Evolutionary conservation across 2,113 vertebrate genomes (phyloP).

Genomic region (Ranitomeya imitator): DNA sequence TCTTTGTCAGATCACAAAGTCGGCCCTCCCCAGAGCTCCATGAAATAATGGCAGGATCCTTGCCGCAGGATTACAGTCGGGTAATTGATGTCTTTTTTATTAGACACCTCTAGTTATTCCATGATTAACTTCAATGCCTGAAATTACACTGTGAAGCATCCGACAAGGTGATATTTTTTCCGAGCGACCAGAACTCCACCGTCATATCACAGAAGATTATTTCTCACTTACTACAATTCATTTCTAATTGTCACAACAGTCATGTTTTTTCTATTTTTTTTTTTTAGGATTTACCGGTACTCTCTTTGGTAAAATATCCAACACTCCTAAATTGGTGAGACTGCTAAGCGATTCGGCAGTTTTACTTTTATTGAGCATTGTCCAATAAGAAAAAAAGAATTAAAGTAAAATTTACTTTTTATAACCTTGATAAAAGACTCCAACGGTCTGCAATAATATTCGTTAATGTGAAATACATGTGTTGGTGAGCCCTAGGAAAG

Average conservation of each 20-base stretch:
- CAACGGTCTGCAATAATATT: neutral
- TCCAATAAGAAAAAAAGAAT: neutral
- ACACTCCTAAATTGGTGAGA: neutral
- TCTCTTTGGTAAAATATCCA: neutral
- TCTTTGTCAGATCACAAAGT: conserved; percentile 9
- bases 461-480: neutral
- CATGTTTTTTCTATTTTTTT: neutral
- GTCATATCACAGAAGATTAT: neutral
- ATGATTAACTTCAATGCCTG: conserved; percentile 26
- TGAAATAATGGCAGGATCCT: conserved; percentile 4
- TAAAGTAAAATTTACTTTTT: neutral
- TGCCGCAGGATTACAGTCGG: neutral
- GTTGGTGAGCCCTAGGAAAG: neutral
- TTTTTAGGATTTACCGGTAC: neutral
- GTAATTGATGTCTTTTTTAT: conserved; percentile 48
- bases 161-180: conserved; percentile 32
- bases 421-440: neutral
- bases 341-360: neutral
- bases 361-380: neutral
- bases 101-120: conserved; percentile 30
- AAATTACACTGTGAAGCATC: conserved; percentile 8
- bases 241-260: conserved; percentile 4
- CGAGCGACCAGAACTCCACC: neutral
- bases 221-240: conserved; percentile 27
- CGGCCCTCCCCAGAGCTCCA: conserved; percentile 3